Percentiles rank a stretch among this genome's conserved stretches.
phyloP scores from a whole-genome alignment of 2,888 invertebrate species.

The Arrhopalites spinosus region DNA sequence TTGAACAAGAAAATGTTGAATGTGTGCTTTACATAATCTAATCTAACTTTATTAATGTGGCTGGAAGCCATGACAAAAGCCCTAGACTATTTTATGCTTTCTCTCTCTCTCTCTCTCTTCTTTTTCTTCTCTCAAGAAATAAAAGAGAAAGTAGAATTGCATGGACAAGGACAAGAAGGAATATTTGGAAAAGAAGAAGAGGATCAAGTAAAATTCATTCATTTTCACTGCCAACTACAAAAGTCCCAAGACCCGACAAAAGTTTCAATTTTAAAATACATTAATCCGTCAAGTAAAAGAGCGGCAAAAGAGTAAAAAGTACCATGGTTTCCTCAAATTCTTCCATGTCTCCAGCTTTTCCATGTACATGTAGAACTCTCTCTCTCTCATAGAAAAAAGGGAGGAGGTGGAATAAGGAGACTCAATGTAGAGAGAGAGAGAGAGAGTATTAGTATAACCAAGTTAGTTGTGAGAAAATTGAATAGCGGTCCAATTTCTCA shows the following conservation, averaged over 20 bases:
- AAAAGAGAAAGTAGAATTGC: too few species aligned
- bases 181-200: too few species aligned
- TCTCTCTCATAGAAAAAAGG: neutral
- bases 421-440: neutral
- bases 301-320: too few species aligned
- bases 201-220: neutral
- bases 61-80: too few species aligned
- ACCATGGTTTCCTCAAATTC: too few species aligned
- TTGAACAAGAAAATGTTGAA: too few species aligned
- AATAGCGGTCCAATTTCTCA: constrained; percentile 35
- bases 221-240: neutral
- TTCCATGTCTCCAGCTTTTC: neutral
- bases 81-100: too few species aligned
- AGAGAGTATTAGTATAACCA: constrained; percentile 8
- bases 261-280: constrained; percentile 17
- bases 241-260: neutral
- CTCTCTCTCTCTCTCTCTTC: too few species aligned
- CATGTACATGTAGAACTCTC: neutral
- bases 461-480: constrained; percentile 29
- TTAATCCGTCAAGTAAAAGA: constrained; percentile 5
- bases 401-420: neutral
- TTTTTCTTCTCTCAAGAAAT: too few species aligned
- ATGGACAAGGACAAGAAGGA: neutral
- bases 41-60: too few species aligned
- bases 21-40: too few species aligned